Conservation (phyloP, 2,888 invertebrate genomes). For the Abrostola triplasia region DNA sequence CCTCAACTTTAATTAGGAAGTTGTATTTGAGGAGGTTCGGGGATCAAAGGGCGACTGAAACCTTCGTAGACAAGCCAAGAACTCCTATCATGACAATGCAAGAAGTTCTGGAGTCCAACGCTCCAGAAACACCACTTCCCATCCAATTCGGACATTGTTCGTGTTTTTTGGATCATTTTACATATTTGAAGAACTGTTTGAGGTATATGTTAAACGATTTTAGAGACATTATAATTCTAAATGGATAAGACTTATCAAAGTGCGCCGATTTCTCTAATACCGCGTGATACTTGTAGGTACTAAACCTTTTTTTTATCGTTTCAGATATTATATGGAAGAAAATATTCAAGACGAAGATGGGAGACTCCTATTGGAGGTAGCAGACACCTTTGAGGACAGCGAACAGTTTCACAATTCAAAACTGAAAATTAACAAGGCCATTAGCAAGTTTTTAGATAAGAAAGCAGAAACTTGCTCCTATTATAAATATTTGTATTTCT, state of each 20-base stretch:
- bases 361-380: conserved; percentile 60
- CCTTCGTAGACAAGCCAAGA: conserved; percentile 17
- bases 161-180: conserved; percentile 68
- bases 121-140: conserved; percentile 56
- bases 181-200: conserved; percentile 70
- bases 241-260: neutral
- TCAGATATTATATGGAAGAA: conserved; percentile 66
- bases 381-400: conserved; percentile 64
- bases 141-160: conserved; percentile 62
- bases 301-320: conserved; percentile 15
- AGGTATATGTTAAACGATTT: too few species aligned
- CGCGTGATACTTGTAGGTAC: too few species aligned
- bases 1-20: conserved; percentile 73
- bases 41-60: conserved; percentile 30
- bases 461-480: conserved; percentile 57
- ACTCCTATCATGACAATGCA: conserved; percentile 32
- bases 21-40: conserved; percentile 66
- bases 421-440: conserved; percentile 65
- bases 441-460: conserved; percentile 62
- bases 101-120: conserved; percentile 55
- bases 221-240: too few species aligned
- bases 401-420: conserved; percentile 65
- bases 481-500: conserved; percentile 72
- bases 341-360: conserved; percentile 66
- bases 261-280: too few species aligned